A percentile compares a stretch with the other conserved stretches of the same genome.
Evolutionary conservation across 1,140 invertebrate genomes (phyloP).

Genomic region (Drosophila asahinai): DNA sequence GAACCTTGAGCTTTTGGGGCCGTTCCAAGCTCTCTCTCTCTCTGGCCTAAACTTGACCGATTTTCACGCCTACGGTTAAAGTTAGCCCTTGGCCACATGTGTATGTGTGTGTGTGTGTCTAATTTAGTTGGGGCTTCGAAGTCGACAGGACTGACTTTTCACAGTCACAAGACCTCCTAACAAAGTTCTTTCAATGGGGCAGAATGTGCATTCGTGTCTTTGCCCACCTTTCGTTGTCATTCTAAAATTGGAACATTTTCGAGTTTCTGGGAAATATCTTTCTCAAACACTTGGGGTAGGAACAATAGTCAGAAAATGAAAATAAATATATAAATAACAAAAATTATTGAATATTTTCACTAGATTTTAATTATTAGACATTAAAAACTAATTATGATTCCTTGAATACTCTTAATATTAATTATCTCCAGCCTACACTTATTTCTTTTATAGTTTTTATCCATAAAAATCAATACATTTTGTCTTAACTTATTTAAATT

Average conservation of each 20-base stretch:
- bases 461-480: background rate
- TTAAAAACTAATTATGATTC: too few relatives aligned
- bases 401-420: too few relatives aligned
- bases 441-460: background rate
- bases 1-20: conserved; percentile 51
- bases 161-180: background rate
- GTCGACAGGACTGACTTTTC: conserved; percentile 23
- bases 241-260: conserved; percentile 39
- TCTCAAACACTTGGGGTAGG: background rate
- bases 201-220: conserved; percentile 2
- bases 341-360: background rate
- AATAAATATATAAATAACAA: background rate
- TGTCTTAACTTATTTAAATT: background rate
- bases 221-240: conserved; percentile 8
- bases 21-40: conserved; percentile 24
- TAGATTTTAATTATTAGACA: too few relatives aligned
- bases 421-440: too few relatives aligned
- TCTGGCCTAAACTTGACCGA: conserved; percentile 59
- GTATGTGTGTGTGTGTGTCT: background rate
- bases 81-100: background rate
- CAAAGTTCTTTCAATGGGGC: background rate
- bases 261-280: conserved; percentile 14
- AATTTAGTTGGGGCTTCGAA: conserved; percentile 13
- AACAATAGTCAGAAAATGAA: background rate
- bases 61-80: conserved; percentile 38